phyloP scores from a whole-genome alignment of 2,113 vertebrate genomes.

The Lasiurus borealis region DNA sequence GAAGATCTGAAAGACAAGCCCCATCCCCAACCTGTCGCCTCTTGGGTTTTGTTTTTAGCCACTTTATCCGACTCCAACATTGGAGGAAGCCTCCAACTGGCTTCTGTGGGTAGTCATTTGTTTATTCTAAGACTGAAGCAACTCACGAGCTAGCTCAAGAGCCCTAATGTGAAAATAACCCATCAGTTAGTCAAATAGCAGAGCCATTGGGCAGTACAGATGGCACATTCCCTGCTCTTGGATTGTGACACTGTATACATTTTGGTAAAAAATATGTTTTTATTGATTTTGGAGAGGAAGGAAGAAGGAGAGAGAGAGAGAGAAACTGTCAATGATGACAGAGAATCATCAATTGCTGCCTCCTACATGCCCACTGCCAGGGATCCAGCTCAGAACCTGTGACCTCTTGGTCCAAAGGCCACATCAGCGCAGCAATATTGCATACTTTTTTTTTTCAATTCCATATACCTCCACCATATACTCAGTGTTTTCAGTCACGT shows the following conservation, averaged over 20 bases:
- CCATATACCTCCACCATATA: accelerated
- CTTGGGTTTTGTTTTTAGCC: not conserved
- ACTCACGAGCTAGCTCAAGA: too few species aligned
- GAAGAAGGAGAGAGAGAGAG: too few species aligned
- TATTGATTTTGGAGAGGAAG: too few species aligned
- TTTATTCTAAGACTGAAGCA: not conserved
- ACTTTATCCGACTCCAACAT: accelerated
- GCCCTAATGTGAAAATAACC: accelerated
- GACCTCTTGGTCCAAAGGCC: too few species aligned
- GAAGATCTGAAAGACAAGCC: not conserved
- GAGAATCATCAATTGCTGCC: too few species aligned
- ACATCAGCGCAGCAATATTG: too few species aligned
- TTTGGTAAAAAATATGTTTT: too few species aligned
- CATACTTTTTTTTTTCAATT: not conserved
- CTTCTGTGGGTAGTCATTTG: not conserved
- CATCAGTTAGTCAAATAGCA: accelerated
- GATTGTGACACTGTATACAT: not conserved
- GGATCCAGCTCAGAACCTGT: too few species aligned
- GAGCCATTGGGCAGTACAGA: accelerated
- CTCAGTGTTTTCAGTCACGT: accelerated
- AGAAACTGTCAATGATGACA: too few species aligned
- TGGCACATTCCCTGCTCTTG: not conserved
- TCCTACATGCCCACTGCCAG: too few species aligned
- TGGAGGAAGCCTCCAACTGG: not conserved
- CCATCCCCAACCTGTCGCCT: not conserved